A percentile compares a stretch with the other conserved stretches of the same genome.
These are phyloP conservation scores for Neodontobutis hainanensis DNA, from an alignment of 2,113 vertebrate species.

Conservation along the genomic window DNA sequence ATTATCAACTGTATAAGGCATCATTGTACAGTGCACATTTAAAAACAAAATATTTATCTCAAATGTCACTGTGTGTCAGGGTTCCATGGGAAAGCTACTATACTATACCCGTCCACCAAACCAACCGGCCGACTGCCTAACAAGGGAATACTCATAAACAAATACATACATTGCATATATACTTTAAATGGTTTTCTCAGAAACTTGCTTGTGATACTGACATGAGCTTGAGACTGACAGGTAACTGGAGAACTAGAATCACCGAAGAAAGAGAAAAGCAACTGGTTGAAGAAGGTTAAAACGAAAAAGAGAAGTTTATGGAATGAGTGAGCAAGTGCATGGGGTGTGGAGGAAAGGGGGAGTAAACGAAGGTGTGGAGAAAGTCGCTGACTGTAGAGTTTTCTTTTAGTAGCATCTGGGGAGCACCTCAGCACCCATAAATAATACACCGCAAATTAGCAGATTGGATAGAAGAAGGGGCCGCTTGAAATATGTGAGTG, in stretches of 20 bases:
- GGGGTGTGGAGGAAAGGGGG: constrained; percentile 20
- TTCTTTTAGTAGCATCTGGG: constrained; percentile 63
- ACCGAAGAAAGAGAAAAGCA: constrained; percentile 23
- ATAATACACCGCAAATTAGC: constrained; percentile 77
- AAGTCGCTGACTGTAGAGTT: constrained; percentile 69
- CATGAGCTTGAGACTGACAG: background rate
- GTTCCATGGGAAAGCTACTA: no score
- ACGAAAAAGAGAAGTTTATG: background rate
- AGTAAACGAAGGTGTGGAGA: constrained; percentile 20
- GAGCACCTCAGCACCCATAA: constrained; percentile 70
- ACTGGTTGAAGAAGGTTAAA: constrained; percentile 7
- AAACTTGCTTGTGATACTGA: no score
- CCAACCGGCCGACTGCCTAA: no score
- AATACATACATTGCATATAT: no score
- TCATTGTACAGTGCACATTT: no score
- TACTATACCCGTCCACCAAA: no score
- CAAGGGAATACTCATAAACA: no score
- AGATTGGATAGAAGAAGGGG: constrained; percentile 65
- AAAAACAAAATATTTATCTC: no score
- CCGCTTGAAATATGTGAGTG: constrained; percentile 26
- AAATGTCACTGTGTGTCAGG: no score
- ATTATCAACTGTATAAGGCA: no score
- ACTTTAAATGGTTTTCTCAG: no score
- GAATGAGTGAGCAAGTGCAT: constrained; percentile 1
- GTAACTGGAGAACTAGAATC: background rate